Conservation (phyloP, 2,113 vertebrate genomes). For the Toxostoma redivivum region DNA sequence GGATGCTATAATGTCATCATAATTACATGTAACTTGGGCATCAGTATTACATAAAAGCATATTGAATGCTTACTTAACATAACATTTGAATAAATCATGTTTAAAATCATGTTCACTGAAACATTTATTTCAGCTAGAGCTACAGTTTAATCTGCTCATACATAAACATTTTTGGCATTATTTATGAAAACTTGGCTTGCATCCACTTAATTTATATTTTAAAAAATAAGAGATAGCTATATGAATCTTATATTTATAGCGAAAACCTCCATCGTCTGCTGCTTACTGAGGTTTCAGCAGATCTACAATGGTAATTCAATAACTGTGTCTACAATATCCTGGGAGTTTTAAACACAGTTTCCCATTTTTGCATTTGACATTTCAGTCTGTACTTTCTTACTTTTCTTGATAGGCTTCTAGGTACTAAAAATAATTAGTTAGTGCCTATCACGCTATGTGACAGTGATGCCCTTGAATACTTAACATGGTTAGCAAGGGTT, state of each 20-base stretch:
- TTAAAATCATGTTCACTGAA: slow-evolving; percentile 62
- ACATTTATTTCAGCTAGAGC: slow-evolving; percentile 42
- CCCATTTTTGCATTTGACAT: slow-evolving; percentile 43
- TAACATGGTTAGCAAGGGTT: neutral
- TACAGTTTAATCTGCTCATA: slow-evolving; percentile 49
- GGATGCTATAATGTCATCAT: slow-evolving; percentile 53
- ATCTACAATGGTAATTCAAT: slow-evolving; percentile 50
- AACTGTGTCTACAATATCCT: slow-evolving; percentile 33
- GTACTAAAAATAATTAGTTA: slow-evolving; percentile 40
- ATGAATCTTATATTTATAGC: slow-evolving; percentile 17
- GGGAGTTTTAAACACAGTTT: slow-evolving; percentile 26
- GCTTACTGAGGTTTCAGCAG: slow-evolving; percentile 35
- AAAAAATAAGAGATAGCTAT: slow-evolving; percentile 29
- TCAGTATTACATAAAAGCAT: slow-evolving; percentile 60
- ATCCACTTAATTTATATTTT: slow-evolving; percentile 41
- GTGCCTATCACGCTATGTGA: neutral
- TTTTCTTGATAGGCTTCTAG: slow-evolving; percentile 22
- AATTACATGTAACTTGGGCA: slow-evolving; percentile 61
- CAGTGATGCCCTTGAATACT: neutral
- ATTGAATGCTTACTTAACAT: slow-evolving; percentile 58
- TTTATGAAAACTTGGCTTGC: slow-evolving; percentile 51
- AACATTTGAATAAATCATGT: slow-evolving; percentile 68
- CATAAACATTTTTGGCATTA: slow-evolving; percentile 62
- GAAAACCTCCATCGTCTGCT: slow-evolving; percentile 15
- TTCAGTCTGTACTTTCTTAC: slow-evolving; percentile 25